Conservation (phyloP, 2,113 vertebrate genomes). For the Embiotoca jacksoni region DNA sequence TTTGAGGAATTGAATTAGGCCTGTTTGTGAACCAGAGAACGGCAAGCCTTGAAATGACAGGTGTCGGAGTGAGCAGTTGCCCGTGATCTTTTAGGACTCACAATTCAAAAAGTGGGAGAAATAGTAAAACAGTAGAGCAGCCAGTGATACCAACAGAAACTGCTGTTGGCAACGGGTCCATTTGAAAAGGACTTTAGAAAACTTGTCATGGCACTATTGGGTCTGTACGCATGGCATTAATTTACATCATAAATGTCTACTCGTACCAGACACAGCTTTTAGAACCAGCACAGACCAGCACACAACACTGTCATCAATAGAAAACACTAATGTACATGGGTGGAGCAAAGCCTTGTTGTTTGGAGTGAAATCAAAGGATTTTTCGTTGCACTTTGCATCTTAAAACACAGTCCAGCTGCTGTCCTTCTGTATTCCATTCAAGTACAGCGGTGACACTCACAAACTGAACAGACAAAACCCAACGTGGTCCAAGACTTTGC, state of each 20-base stretch:
- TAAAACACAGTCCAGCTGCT: slow-evolving; percentile 13
- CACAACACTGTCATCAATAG: slow-evolving; percentile 32
- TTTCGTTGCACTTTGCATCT: slow-evolving; percentile 58
- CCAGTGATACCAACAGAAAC: slow-evolving; percentile 1
- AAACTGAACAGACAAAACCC: background rate
- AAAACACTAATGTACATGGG: slow-evolving; percentile 40
- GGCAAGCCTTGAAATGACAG: too few relatives aligned
- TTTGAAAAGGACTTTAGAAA: slow-evolving; percentile 32
- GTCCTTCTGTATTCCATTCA: slow-evolving; percentile 3
- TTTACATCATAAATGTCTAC: slow-evolving; percentile 23
- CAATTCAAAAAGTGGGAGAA: slow-evolving; percentile 6
- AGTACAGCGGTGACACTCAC: slow-evolving; percentile 32
- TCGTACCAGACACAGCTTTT: slow-evolving; percentile 21
- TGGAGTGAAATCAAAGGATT: background rate
- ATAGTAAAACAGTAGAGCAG: slow-evolving; percentile 29
- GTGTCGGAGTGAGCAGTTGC: background rate
- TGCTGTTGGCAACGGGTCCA: background rate
- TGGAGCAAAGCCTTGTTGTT: slow-evolving; percentile 3
- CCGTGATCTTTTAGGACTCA: slow-evolving; percentile 16
- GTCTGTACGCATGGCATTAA: slow-evolving; percentile 15
- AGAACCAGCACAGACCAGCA: slow-evolving; percentile 32
- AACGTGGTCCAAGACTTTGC: slow-evolving; percentile 3
- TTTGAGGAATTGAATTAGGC: background rate
- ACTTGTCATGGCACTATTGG: slow-evolving; percentile 46
- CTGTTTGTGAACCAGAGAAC: background rate